Evolutionary conservation across 1,140 invertebrate genomes (phyloP).

Genomic region (Prorops nasuta): DNA sequence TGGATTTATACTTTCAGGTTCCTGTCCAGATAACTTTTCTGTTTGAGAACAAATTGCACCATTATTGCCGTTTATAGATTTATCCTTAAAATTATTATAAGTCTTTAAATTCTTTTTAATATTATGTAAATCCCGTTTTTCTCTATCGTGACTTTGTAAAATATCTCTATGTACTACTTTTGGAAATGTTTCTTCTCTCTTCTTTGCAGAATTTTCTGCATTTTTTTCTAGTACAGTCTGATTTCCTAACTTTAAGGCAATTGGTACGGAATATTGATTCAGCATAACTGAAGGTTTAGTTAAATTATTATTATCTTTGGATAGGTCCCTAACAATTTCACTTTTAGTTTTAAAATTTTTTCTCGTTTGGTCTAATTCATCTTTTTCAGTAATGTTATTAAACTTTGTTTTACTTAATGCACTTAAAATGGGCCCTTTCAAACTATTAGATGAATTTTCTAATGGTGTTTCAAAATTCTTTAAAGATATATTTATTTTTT

Average conservation of each 20-base stretch:
- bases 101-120: slow-evolving; percentile 5
- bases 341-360: slow-evolving; percentile 13
- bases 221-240: slow-evolving; percentile 25
- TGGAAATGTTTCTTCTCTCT: slow-evolving; percentile 19
- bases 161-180: slow-evolving; percentile 32
- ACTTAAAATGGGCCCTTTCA: slow-evolving; percentile 40
- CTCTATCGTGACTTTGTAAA: slow-evolving; percentile 36
- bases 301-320: slow-evolving; percentile 7
- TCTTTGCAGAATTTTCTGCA: slow-evolving; percentile 4
- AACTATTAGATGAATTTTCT: slow-evolving; percentile 18
- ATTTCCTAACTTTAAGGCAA: slow-evolving; percentile 38
- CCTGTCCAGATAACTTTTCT: not conserved
- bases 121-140: slow-evolving; percentile 31
- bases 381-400: too few species aligned
- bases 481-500: slow-evolving; percentile 3
- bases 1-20: not conserved
- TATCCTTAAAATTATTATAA: not conserved
- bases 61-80: slow-evolving; percentile 10
- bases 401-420: slow-evolving; percentile 37
- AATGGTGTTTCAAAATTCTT: not conserved
- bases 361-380: slow-evolving; percentile 8
- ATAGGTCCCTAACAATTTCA: slow-evolving; percentile 1
- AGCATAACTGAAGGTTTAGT: slow-evolving; percentile 8
- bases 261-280: slow-evolving; percentile 32
- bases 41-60: slow-evolving; percentile 17